Evolutionary conservation across 2,113 vertebrate species (phyloP), one percentile per base, ranked within the genome.

Genomic region (Danionella cerebrum): DNA sequence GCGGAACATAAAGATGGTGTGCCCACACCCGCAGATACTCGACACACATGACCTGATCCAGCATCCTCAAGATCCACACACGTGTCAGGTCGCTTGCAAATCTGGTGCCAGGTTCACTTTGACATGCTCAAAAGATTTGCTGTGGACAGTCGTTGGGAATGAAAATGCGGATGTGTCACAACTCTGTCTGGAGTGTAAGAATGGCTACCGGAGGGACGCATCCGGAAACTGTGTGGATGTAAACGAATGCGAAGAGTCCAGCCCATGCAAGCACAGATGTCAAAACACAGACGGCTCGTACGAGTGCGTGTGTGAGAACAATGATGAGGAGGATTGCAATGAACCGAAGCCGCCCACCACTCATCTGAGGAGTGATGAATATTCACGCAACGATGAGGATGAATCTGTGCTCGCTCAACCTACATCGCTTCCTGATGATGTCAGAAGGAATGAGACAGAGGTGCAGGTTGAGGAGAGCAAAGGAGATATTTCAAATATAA

Each of bases 201-300:
- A 0, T 5, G 85, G 83, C 9, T 82, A 69, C 29, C 54, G 19
- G 21, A 76, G 52, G 1, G 18, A 82, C 2, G 1, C 4, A 0
- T 57, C 27, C 0, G 82, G 69, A 13, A 35, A 11, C 2, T 88
- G 86, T n/a, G 65, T 65, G 35, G 79, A 84, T 31, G 6, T 82
- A 0, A 41, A 86, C 6, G 76, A 85, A 75, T 88, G 85, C 45
- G 1, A 14, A 44, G 21, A 41, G 22, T 1, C 18, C 1, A n/a
- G 11, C 5, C 11, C 44, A 7, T 88, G 85, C 62, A 22, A 14
- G 12, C 29, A 55, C 11, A 1, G 0, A 12, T 88, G 86, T 39
- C 16, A 62, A 4, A 84, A 86, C 73, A 78, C 76, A 0, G 7
- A 4, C 1, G 84, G 84, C 18, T 87, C 83, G 0, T 85, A 29